Conservation (phyloP, 2,113 vertebrate species). For the Oryzias celebensis region DNA sequence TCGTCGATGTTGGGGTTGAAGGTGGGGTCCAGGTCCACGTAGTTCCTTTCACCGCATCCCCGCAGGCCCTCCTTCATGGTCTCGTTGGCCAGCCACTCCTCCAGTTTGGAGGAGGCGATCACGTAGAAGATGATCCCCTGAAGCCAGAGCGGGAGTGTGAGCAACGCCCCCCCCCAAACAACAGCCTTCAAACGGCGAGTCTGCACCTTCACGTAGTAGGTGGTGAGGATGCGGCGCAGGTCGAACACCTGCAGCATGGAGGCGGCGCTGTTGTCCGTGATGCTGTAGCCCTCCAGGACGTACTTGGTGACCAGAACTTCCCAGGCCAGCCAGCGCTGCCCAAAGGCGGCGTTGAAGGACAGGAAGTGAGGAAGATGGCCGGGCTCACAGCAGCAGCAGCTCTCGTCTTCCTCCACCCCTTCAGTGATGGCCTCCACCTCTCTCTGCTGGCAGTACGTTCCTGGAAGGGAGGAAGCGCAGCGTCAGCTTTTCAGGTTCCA, state of each 20-base stretch:
- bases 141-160: not conserved
- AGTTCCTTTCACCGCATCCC: constrained; percentile 88
- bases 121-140: constrained; percentile 98
- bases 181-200: rapidly evolving
- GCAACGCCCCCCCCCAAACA: not conserved
- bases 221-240: constrained; percentile 89
- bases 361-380: constrained; percentile 88
- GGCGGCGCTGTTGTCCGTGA: constrained; percentile 89
- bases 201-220: constrained; percentile 89
- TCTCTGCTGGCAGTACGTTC: constrained; percentile 90
- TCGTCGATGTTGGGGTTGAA: constrained; percentile 99
- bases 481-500: not conserved
- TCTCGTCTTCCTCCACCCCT: constrained; percentile 90
- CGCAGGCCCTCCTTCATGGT: constrained; percentile 93
- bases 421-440: constrained; percentile 93
- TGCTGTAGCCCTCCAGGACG: constrained; percentile 91
- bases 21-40: constrained; percentile 96
- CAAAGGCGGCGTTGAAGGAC: constrained; percentile 89
- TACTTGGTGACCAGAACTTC: constrained; percentile 91
- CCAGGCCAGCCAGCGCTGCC: constrained; percentile 92
- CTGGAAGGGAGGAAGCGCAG: constrained; percentile 50
- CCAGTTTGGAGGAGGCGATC: constrained; percentile 87
- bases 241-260: constrained; percentile 94
- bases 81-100: constrained; percentile 96
- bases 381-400: constrained; percentile 90